A percentile compares a stretch with the other conserved stretches of the same genome.
Conservation (phyloP, 2,797 vertebrate genomes). For the Pogonophryne albipinna region DNA sequence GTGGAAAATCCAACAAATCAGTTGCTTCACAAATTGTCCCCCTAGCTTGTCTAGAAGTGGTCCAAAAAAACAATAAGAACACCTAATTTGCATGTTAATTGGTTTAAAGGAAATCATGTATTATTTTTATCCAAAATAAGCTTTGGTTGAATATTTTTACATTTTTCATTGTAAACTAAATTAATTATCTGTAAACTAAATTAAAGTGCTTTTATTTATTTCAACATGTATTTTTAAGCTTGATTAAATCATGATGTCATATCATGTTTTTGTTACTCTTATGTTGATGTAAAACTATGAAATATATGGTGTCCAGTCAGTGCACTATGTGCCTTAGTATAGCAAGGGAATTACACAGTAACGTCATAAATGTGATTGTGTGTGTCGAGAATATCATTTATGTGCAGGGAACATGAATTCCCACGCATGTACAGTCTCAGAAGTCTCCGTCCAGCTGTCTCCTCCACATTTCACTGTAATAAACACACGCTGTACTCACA, state of each 20-base stretch:
- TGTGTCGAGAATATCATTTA: slow-evolving; percentile 15
- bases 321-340: neutral
- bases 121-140: neutral
- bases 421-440: slow-evolving; percentile 19
- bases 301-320: neutral
- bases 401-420: neutral
- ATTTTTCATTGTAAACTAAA: neutral
- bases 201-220: neutral
- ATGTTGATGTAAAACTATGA: slow-evolving; percentile 3
- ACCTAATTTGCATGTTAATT: neutral
- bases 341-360: neutral
- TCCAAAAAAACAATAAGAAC: too few species aligned
- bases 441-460: slow-evolving; percentile 25
- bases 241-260: too few species aligned
- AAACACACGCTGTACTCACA: slow-evolving; percentile 25
- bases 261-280: too few species aligned
- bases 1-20: too few species aligned
- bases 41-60: too few species aligned
- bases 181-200: neutral
- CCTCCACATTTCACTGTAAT: slow-evolving; percentile 29
- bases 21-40: too few species aligned
- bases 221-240: too few species aligned
- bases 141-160: neutral
- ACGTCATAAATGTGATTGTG: slow-evolving; percentile 20
- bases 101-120: neutral